Evolutionary conservation across 2,113 vertebrate genomes (phyloP), one percentile per base, ranked within the genome.

Genomic region (Eulacestoma nigropectus): DNA sequence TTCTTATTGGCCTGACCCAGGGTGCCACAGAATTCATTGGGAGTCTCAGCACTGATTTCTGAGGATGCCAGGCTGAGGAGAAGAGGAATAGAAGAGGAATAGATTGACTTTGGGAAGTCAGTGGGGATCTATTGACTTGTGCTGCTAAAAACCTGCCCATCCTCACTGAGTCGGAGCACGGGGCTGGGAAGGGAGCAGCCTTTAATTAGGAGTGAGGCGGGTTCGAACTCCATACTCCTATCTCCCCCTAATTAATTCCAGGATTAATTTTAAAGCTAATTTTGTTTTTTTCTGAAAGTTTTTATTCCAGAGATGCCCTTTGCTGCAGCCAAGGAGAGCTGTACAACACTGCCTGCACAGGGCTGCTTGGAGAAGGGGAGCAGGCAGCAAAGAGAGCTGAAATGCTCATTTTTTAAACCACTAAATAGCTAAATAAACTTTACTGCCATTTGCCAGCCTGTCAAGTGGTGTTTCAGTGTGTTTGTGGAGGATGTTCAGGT

Each of bases 171-270:
- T 5, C 44, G 56, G 49, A 68, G 44, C 46, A 18, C 0, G 1
- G 27, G 46, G 46, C 75, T 86, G 64, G 56, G 74, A 62, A 73
- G 41, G 78, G 68, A 94, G 46, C 79, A 83, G 55, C 21, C 60
- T 72, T 62, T 87, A 74, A 92, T 92, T 57, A 81, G 46, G n/a
- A 86, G 39, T 6, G 33, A 78, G 44, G 84, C 69, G 64, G 56
- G 68, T 46, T 76, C 7, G 18, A 73, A 25, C 42, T 64, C 59
- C 47, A 8, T 9, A 15, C 49, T 76, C 41, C 55, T 53, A 50
- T 56, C 67, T 90, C 27, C 20, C 62, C 46, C 35, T 95, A 89
- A 92, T 96, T 94, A 93, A 81, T 89, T 75, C 89, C 76, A 74
- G 75, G 81, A 79, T 96, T 91, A 86, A 90, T 94, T 91, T 91